Conservation (phyloP, 2,888 invertebrate species). For the Lumbricus terrestris region DNA sequence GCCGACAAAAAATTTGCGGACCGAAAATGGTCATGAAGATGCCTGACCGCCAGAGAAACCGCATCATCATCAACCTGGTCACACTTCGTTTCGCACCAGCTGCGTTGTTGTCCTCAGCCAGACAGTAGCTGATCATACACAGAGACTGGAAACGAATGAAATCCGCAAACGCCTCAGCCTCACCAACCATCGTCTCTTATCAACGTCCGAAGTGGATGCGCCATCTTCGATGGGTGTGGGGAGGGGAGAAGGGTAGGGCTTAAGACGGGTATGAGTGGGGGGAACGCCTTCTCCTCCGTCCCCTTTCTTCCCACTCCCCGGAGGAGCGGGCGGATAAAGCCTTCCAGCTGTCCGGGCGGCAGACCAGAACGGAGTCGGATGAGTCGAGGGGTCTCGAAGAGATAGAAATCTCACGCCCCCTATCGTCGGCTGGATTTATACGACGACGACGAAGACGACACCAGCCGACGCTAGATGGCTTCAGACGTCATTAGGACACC, state of each 20-base stretch:
- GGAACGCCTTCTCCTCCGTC: neutral
- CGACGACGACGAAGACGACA: neutral
- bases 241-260: neutral
- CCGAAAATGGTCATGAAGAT: too few relatives aligned
- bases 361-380: neutral
- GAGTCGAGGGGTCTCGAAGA: conserved; percentile 14
- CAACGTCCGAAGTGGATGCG: neutral
- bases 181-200: neutral
- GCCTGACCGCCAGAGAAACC: neutral
- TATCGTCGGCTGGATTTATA: neutral
- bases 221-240: neutral
- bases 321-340: neutral
- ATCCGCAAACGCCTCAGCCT: neutral
- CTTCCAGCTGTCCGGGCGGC: conserved; percentile 7
- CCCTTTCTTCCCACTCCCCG: neutral
- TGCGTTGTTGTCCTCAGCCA: neutral
- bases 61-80: neutral
- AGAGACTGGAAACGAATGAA: neutral
- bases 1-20: too few relatives aligned
- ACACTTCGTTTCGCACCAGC: neutral
- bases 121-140: neutral
- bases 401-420: neutral
- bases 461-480: neutral
- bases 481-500: neutral
- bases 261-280: neutral